phyloP scores from a whole-genome alignment of 2,888 invertebrate species.

The Oegoconia quadripuncta region DNA sequence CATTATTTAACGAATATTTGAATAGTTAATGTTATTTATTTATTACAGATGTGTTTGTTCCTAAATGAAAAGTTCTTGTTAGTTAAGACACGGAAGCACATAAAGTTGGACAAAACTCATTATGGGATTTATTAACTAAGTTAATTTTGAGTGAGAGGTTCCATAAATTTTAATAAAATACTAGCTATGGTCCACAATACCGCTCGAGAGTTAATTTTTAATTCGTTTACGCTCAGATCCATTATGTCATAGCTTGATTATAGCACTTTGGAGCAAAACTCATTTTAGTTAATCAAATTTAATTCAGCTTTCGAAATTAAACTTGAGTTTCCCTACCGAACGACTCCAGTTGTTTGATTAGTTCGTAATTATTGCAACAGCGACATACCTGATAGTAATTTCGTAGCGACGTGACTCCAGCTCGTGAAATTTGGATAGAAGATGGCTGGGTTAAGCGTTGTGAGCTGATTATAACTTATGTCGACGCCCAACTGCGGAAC shows the following conservation, averaged over 20 bases:
- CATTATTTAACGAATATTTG: no score
- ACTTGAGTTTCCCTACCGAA: conserved; percentile 3
- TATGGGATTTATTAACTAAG: conserved; percentile 43
- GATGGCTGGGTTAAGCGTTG: conserved; percentile 88
- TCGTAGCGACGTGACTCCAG: conserved; percentile 93
- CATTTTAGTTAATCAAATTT: conserved; percentile 26
- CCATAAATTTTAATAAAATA: conserved; percentile 59
- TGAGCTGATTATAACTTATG: conserved; percentile 88
- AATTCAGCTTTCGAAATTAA: conserved; percentile 10
- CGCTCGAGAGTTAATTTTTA: conserved; percentile 40
- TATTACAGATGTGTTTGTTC: no score
- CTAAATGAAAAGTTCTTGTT: no score
- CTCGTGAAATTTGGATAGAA: conserved; percentile 92
- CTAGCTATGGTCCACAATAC: conserved; percentile 34
- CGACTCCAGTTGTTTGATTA: not conserved
- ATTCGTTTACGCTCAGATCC: conserved; percentile 17
- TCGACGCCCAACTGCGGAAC: conserved; percentile 90
- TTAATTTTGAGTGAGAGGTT: conserved; percentile 46
- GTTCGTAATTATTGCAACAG: not conserved
- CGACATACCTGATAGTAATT: conserved; percentile 86
- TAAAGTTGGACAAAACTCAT: conserved; percentile 71
- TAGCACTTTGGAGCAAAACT: conserved; percentile 26
- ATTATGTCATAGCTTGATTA: conserved; percentile 9
- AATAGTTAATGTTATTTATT: no score
- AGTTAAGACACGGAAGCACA: no score